Conservation (phyloP, 2,888 invertebrate genomes). For the Hydriomena furcata region DNA sequence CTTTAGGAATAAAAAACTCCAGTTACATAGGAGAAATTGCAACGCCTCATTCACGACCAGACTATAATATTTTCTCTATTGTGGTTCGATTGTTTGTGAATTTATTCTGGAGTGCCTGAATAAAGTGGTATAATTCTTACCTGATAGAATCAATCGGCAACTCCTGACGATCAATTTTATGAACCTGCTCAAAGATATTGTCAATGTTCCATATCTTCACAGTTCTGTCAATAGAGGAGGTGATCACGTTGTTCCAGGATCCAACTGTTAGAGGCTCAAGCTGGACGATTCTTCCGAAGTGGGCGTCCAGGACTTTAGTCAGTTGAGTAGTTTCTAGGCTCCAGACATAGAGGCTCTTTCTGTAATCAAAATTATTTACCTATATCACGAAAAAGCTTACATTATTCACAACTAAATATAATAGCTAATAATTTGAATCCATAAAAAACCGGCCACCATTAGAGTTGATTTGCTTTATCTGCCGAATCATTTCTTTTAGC, state of each 20-base stretch:
- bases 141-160: conserved; percentile 96
- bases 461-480: no score
- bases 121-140: conserved; percentile 59
- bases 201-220: conserved; percentile 99
- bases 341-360: conserved; percentile 98
- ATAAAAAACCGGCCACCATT: no score
- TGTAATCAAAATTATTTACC: conserved; percentile 49
- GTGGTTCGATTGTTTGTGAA: background rate
- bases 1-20: no score
- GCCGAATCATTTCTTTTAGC: no score
- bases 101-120: background rate
- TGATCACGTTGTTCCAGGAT: conserved; percentile 96
- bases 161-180: conserved; percentile 97
- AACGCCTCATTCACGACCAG: no score
- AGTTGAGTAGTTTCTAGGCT: conserved; percentile 90
- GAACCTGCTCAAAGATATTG: conserved; percentile 98
- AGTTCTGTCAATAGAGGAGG: conserved; percentile 98
- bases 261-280: conserved; percentile 93
- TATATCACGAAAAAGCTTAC: no score
- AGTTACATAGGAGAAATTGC: no score
- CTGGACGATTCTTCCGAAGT: conserved; percentile 97
- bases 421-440: no score
- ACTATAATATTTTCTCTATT: background rate
- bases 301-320: conserved; percentile 96
- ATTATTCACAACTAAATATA: no score